Conservation (phyloP, 1,140 invertebrate genomes). For the Anastatus disparis region DNA sequence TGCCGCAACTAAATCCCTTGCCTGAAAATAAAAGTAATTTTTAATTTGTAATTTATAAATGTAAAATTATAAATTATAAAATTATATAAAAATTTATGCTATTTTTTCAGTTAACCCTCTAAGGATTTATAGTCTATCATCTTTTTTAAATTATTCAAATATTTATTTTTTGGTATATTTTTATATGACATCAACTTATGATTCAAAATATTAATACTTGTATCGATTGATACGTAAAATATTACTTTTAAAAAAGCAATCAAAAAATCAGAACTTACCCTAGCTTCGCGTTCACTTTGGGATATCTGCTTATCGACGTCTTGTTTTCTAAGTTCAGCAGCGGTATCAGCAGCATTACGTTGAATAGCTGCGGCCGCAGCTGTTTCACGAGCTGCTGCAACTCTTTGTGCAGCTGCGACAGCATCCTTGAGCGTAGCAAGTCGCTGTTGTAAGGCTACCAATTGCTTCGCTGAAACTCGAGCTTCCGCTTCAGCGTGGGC, state of each 20-base stretch:
- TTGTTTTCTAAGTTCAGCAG: slow-evolving; percentile 63
- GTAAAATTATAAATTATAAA: background rate
- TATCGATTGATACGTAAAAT: too few relatives aligned
- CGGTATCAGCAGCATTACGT: slow-evolving; percentile 60
- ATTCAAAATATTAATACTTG: too few relatives aligned
- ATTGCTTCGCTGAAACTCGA: slow-evolving; percentile 58
- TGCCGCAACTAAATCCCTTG: slow-evolving; percentile 58
- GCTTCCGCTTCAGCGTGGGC: slow-evolving; percentile 58
- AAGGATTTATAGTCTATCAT: too few relatives aligned
- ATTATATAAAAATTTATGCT: too few relatives aligned
- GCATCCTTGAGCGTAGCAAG: slow-evolving; percentile 63
- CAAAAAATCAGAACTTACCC: slow-evolving; percentile 45
- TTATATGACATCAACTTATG: too few relatives aligned
- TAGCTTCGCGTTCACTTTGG: slow-evolving; percentile 62
- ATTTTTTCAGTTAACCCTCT: too few relatives aligned
- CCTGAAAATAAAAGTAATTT: slow-evolving; percentile 47
- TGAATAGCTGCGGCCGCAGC: slow-evolving; percentile 64
- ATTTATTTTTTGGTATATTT: too few relatives aligned
- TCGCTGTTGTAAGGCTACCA: slow-evolving; percentile 63
- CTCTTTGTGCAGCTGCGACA: slow-evolving; percentile 62
- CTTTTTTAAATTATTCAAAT: too few relatives aligned
- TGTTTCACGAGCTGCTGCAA: slow-evolving; percentile 62
- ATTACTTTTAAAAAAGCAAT: background rate
- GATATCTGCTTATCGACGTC: slow-evolving; percentile 64
- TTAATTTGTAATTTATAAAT: too few relatives aligned